phyloP scores from a whole-genome alignment of 2,797 vertebrate genomes.

The Enteromius thamalakanensis region DNA sequence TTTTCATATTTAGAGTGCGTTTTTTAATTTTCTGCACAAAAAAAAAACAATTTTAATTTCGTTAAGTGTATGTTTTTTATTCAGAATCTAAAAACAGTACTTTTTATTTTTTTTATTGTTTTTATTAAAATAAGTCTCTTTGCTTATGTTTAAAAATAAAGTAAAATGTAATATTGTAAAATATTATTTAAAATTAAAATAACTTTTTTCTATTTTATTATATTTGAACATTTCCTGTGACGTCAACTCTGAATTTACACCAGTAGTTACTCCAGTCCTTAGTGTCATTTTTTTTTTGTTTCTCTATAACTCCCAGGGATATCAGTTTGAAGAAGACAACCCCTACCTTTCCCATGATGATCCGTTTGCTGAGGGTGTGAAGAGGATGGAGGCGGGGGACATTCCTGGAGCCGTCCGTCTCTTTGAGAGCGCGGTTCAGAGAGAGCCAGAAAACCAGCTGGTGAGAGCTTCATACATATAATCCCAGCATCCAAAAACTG shows the following conservation, averaged over 20 bases:
- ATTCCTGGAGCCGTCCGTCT: slow-evolving; percentile 94
- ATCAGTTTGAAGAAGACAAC: slow-evolving; percentile 96
- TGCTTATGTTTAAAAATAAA: not conserved
- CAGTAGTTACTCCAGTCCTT: not conserved
- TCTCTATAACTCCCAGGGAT: slow-evolving; percentile 78
- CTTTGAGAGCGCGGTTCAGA: slow-evolving; percentile 95
- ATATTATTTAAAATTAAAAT: not conserved
- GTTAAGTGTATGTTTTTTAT: not conserved
- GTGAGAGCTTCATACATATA: slow-evolving; percentile 73
- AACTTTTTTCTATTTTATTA: not conserved
- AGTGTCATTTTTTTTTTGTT: not conserved
- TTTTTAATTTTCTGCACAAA: not conserved
- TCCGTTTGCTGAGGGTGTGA: slow-evolving; percentile 90
- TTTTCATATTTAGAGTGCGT: not conserved
- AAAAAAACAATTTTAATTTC: not conserved
- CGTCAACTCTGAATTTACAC: not conserved
- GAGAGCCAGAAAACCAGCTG: slow-evolving; percentile 92
- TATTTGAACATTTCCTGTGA: not conserved
- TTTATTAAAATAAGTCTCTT: not conserved
- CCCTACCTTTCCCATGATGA: slow-evolving; percentile 89
- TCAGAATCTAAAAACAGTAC: not conserved
- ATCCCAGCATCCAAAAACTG: not conserved
- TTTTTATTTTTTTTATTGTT: no score
- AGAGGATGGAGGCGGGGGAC: slow-evolving; percentile 89
- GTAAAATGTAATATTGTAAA: not conserved